Percentiles rank a stretch among this genome's conserved stretches.
phyloP scores from a whole-genome alignment of 2,113 vertebrate species.

The Osmerus mordax region DNA sequence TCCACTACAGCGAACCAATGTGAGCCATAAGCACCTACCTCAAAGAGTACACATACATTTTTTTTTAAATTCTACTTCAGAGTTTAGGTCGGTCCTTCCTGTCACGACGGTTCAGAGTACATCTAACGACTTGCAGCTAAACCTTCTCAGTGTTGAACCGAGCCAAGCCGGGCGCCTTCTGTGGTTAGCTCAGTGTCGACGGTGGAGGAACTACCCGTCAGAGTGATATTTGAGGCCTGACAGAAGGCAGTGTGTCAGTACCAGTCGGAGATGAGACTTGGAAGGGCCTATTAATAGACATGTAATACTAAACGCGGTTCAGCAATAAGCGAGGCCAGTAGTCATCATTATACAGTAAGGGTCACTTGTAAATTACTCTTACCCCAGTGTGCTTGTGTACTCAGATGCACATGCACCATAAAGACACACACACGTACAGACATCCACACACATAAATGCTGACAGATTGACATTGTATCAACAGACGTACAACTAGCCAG shows the following conservation, averaged over 20 bases:
- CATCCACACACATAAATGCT: too few relatives aligned
- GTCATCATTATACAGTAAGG: neutral
- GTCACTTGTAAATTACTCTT: constrained; percentile 16
- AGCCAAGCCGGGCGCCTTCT: constrained; percentile 1
- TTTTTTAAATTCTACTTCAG: too few relatives aligned
- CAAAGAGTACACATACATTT: too few relatives aligned
- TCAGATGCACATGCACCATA: too few relatives aligned
- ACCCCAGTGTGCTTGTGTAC: neutral
- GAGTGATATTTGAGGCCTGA: constrained; percentile 52
- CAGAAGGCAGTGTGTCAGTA: constrained; percentile 11
- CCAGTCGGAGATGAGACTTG: constrained; percentile 25
- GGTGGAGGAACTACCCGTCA: constrained; percentile 1
- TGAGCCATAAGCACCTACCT: too few relatives aligned
- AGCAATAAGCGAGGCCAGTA: constrained; percentile 30
- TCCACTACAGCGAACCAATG: neutral
- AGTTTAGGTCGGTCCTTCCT: too few relatives aligned
- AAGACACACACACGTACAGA: too few relatives aligned
- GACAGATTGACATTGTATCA: too few relatives aligned
- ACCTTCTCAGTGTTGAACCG: neutral
- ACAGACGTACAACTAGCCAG: too few relatives aligned
- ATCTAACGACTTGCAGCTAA: neutral
- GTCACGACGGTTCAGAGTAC: too few relatives aligned
- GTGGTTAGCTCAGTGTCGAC: neutral
- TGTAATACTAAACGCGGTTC: constrained; percentile 66
- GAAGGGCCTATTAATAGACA: constrained; percentile 65